These are phyloP conservation scores for Nymphalis io DNA, from an alignment of 1,140 invertebrate species.

Conservation along the genomic window DNA sequence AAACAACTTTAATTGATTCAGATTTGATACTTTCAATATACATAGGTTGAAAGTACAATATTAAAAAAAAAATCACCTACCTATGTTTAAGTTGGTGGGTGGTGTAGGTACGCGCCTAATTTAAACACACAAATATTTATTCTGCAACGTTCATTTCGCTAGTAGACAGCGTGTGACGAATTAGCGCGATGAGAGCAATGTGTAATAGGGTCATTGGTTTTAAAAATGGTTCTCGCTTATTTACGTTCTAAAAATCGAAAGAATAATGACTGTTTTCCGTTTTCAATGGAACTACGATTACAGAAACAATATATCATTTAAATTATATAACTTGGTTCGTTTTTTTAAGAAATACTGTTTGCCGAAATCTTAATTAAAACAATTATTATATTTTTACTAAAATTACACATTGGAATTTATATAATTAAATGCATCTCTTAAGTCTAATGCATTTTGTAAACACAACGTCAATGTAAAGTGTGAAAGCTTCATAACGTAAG, in stretches of 20 bases:
- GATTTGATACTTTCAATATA: too few relatives aligned
- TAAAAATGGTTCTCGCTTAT: slow-evolving; percentile 12
- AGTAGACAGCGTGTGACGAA: slow-evolving; percentile 32
- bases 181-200: slow-evolving; percentile 32
- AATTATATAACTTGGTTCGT: too few relatives aligned
- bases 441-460: too few relatives aligned
- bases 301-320: too few relatives aligned
- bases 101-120: slow-evolving; percentile 4
- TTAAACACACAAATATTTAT: slow-evolving; percentile 36
- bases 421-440: too few relatives aligned
- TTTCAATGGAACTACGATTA: not conserved
- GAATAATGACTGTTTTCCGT: not conserved
- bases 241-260: not conserved
- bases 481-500: too few relatives aligned
- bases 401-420: too few relatives aligned
- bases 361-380: too few relatives aligned
- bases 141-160: slow-evolving; percentile 35
- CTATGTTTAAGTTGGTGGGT: slow-evolving; percentile 11
- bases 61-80: slow-evolving; percentile 15
- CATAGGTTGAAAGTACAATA: not conserved
- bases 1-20: too few relatives aligned
- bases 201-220: slow-evolving; percentile 38
- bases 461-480: too few relatives aligned
- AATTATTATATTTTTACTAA: too few relatives aligned
- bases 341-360: too few relatives aligned